Conservation (phyloP, 2,888 invertebrate species). For the Cantharis rufa region DNA sequence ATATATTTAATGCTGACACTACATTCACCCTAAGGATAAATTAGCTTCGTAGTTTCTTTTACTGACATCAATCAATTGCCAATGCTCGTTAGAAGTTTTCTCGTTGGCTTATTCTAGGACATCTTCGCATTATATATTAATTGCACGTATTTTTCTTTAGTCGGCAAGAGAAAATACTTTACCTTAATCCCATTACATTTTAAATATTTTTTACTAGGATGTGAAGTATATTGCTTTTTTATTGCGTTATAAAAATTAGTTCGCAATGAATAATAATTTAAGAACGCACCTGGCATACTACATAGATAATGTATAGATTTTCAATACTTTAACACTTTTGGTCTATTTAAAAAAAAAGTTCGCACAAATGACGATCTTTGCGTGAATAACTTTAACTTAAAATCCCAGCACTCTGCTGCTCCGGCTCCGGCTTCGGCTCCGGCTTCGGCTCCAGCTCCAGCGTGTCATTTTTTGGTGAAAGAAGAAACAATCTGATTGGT, state of each 20-base stretch:
- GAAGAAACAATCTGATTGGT: no score
- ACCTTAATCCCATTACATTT: neutral
- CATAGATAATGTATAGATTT: no score
- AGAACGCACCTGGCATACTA: no score
- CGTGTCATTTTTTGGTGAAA: no score
- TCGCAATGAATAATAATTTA: neutral
- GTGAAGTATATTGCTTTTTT: neutral
- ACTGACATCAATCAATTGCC: conserved; percentile 4
- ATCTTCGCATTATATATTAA: conserved; percentile 5
- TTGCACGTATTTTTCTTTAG: conserved; percentile 4
- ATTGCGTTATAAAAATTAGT: neutral
- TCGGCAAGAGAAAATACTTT: neutral
- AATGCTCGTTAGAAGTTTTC: conserved; percentile 4
- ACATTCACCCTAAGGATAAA: conserved; percentile 3
- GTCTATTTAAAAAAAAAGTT: no score
- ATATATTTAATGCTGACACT: conserved; percentile 5
- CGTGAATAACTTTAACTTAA: no score
- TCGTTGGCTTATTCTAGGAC: neutral
- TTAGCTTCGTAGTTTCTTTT: conserved; percentile 4
- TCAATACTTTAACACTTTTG: neutral
- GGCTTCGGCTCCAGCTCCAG: no score
- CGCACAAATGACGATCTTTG: no score
- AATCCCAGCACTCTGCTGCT: no score
- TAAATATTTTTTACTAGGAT: neutral
- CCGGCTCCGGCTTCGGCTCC: no score